phyloP scores from a whole-genome alignment of 2,797 vertebrate genomes.

The Falco rusticolus region DNA sequence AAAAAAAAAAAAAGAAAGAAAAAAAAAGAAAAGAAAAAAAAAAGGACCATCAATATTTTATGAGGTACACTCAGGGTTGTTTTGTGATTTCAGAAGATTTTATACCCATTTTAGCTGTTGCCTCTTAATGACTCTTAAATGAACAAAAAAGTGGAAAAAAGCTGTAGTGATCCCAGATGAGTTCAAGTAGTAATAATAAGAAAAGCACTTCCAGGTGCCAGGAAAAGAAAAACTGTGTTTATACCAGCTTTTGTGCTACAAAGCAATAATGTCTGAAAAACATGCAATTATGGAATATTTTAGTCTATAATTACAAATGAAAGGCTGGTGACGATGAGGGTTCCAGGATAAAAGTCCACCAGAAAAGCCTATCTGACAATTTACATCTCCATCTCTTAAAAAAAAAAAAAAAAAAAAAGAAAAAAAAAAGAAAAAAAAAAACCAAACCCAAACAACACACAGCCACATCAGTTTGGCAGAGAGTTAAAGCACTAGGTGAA shows the following conservation, averaged over 20 bases:
- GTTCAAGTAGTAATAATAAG: background rate
- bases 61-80: background rate
- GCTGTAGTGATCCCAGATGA: background rate
- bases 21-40: background rate
- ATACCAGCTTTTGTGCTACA: background rate
- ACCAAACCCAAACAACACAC: background rate
- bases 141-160: background rate
- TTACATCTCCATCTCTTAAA: background rate
- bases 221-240: conserved; percentile 29
- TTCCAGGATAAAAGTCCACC: background rate
- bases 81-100: background rate
- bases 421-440: background rate
- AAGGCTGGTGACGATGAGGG: background rate
- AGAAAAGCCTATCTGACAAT: background rate
- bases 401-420: background rate
- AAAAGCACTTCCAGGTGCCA: background rate
- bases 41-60: background rate
- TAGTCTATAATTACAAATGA: conserved; percentile 7
- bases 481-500: background rate
- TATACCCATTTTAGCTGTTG: background rate
- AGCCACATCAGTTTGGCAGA: background rate
- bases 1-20: background rate
- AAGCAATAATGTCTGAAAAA: conserved; percentile 30
- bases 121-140: background rate
- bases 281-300: conserved; percentile 28